phyloP scores from a whole-genome alignment of 2,888 invertebrate genomes.

The Synanthedon vespiformis region DNA sequence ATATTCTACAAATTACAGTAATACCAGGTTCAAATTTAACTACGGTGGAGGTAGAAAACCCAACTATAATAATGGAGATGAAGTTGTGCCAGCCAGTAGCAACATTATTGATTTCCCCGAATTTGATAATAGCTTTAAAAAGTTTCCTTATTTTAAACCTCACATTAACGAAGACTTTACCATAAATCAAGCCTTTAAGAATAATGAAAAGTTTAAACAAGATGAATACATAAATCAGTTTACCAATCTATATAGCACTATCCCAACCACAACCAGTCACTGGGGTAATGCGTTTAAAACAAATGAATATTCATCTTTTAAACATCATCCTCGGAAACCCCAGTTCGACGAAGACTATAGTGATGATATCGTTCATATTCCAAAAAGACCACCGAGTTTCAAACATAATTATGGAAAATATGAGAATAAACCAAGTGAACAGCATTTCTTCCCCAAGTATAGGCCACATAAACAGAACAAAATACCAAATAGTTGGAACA shows the following conservation, averaged over 20 bases:
- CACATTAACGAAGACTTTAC: conserved; percentile 31
- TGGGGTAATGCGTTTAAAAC: conserved; percentile 49
- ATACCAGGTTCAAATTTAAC: conserved; percentile 41
- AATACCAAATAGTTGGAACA: conserved; percentile 38
- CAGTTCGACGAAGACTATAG: conserved; percentile 25
- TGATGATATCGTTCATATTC: conserved; percentile 49
- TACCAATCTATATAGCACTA: conserved; percentile 33
- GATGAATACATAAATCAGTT: conserved; percentile 37
- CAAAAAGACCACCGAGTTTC: conserved; percentile 30
- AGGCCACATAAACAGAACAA: conserved; percentile 31
- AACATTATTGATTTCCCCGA: conserved; percentile 39
- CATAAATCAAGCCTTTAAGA: conserved; percentile 22
- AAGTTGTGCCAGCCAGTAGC: conserved; percentile 45
- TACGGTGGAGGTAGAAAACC: conserved; percentile 33
- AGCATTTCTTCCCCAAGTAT: conserved; percentile 23
- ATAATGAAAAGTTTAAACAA: conserved; percentile 26
- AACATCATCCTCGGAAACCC: conserved; percentile 31
- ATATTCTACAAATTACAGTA: conserved; percentile 45
- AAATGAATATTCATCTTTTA: conserved; percentile 32
- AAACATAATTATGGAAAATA: conserved; percentile 30
- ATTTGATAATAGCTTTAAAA: conserved; percentile 37
- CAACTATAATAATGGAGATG: conserved; percentile 30
- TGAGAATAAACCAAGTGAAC: conserved; percentile 32
- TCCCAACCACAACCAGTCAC: conserved; percentile 32
- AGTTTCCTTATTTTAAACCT: conserved; percentile 29